Conservation (phyloP, 1,140 invertebrate species). For the Lamellibrachia luymesi region DNA sequence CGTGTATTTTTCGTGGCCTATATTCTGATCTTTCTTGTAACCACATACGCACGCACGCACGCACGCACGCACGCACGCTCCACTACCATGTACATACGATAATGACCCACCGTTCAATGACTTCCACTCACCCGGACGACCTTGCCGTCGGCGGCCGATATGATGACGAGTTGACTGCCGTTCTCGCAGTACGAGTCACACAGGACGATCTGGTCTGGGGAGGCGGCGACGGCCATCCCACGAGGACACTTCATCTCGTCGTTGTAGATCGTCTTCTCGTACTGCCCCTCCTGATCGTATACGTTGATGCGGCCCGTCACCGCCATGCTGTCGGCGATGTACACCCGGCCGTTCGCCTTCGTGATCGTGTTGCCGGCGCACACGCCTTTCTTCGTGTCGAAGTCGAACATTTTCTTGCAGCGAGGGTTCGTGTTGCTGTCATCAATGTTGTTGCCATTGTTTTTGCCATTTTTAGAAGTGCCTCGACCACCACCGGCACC, state of each 20-base stretch:
- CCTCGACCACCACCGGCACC: background rate
- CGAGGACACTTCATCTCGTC: background rate
- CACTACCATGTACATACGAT: background rate
- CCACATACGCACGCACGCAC: background rate
- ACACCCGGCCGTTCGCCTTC: background rate
- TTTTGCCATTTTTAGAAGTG: too few species aligned
- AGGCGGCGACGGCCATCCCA: background rate
- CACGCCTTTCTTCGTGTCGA: conserved; percentile 3
- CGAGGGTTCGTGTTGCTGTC: background rate
- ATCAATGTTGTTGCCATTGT: background rate
- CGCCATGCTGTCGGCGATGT: background rate
- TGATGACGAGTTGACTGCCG: background rate
- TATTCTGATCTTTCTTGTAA: too few species aligned
- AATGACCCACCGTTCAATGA: too few species aligned
- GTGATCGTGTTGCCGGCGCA: background rate
- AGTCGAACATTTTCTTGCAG: background rate
- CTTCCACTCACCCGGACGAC: background rate
- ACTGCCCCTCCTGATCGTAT: background rate
- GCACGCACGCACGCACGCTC: background rate
- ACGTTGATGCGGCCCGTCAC: background rate
- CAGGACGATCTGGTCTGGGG: background rate
- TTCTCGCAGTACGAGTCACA: background rate
- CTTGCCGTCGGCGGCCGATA: background rate
- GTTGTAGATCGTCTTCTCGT: conserved; percentile 4
- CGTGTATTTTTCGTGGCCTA: too few species aligned